Conservation (phyloP, 1,140 invertebrate genomes). For the Ruditapes philippinarum region DNA sequence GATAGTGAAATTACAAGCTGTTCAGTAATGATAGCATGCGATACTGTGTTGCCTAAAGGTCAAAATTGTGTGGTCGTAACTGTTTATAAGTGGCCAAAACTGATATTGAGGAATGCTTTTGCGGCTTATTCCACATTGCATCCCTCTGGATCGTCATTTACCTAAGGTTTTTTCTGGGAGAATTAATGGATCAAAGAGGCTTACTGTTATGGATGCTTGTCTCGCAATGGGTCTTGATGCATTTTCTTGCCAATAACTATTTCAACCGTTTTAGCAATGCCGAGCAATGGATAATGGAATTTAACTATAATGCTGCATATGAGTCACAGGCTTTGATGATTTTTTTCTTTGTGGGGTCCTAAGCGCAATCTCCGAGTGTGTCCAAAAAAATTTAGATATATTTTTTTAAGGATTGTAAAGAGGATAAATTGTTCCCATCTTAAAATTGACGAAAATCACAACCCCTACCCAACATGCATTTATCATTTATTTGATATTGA, state of each 20-base stretch:
- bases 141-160: neutral
- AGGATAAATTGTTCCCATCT: constrained; percentile 14
- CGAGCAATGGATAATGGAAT: neutral
- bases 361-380: too few relatives aligned
- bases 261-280: neutral
- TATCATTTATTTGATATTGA: constrained; percentile 19
- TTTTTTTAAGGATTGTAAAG: neutral
- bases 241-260: neutral
- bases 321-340: constrained; percentile 24
- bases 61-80: too few relatives aligned
- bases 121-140: neutral
- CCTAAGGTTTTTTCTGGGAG: neutral
- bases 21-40: neutral
- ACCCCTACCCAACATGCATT: neutral
- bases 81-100: too few relatives aligned
- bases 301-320: neutral
- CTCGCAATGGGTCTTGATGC: neutral
- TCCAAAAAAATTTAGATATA: neutral
- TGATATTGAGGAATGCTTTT: neutral
- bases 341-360: neutral
- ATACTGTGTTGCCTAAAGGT: neutral
- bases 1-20: neutral
- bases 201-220: neutral
- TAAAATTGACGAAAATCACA: constrained; percentile 11
- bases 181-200: neutral